Conservation (phyloP, 1,140 invertebrate species). For the Delia radicum region DNA sequence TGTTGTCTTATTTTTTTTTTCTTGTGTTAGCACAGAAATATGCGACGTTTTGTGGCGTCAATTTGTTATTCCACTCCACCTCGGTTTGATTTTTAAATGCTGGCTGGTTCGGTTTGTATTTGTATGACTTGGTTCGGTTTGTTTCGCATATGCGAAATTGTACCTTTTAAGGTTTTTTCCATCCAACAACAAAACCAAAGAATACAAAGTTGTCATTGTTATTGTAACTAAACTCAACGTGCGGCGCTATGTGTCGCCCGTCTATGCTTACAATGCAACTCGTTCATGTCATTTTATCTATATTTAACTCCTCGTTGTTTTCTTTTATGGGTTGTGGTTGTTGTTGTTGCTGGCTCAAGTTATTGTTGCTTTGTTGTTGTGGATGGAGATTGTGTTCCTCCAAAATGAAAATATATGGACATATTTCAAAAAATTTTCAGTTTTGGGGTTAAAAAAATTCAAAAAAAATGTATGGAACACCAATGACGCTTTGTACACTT, state of each 20-base stretch:
- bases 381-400: no score
- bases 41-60: slow-evolving; percentile 1
- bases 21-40: neutral
- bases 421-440: no score
- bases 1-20: neutral
- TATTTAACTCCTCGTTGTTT: no score
- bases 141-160: slow-evolving; percentile 10
- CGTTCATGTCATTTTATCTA: no score
- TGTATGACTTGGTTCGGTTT: neutral
- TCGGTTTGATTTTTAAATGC: neutral
- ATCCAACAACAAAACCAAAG: neutral
- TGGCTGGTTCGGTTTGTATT: neutral
- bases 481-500: no score
- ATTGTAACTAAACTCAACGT: neutral
- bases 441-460: no score
- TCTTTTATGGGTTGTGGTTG: no score
- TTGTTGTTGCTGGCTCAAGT: no score
- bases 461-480: no score
- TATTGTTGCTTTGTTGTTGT: no score
- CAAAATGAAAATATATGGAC: no score
- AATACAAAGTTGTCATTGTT: slow-evolving; percentile 5
- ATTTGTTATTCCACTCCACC: neutral
- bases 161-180: slow-evolving; percentile 3
- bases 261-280: no score
- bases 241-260: neutral